phyloP scores from a whole-genome alignment of 2,113 vertebrate genomes.

The Antigone vipio region DNA sequence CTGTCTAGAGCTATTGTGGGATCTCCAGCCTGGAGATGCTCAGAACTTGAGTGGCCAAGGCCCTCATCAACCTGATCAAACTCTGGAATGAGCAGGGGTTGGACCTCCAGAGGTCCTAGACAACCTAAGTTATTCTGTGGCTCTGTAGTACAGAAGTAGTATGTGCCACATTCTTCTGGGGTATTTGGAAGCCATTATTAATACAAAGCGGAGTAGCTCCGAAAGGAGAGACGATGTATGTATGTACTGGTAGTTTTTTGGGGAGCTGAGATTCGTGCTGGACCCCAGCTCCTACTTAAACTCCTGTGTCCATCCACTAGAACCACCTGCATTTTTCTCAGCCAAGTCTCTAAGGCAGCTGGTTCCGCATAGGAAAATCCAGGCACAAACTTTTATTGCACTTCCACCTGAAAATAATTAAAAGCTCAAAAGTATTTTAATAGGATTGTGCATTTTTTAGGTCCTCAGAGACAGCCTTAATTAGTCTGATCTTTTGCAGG shows the following conservation, averaged over 20 bases:
- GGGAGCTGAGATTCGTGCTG: neutral
- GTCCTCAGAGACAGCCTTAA: conserved; percentile 1
- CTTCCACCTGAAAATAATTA: conserved; percentile 33
- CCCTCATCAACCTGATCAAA: neutral
- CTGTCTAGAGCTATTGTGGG: neutral
- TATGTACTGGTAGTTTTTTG: neutral
- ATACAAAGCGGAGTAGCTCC: neutral
- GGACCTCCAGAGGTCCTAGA: neutral
- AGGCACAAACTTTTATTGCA: neutral
- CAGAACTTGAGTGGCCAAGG: neutral
- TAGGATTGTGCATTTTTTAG: conserved; percentile 1
- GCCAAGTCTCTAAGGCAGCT: neutral
- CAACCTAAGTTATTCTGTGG: neutral
- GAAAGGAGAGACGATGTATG: neutral
- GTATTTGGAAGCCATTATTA: neutral
- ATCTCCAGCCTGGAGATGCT: neutral
- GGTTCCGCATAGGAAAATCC: neutral
- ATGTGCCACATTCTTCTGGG: neutral
- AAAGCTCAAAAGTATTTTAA: conserved; percentile 31
- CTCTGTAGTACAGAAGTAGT: neutral
- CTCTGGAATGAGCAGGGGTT: neutral
- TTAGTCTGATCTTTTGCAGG: conserved; percentile 29
- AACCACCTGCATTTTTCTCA: neutral
- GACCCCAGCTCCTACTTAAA: neutral
- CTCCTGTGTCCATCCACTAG: neutral